Conservation (phyloP, 2,797 vertebrate species). For the Platyrinchus mystaceus region DNA sequence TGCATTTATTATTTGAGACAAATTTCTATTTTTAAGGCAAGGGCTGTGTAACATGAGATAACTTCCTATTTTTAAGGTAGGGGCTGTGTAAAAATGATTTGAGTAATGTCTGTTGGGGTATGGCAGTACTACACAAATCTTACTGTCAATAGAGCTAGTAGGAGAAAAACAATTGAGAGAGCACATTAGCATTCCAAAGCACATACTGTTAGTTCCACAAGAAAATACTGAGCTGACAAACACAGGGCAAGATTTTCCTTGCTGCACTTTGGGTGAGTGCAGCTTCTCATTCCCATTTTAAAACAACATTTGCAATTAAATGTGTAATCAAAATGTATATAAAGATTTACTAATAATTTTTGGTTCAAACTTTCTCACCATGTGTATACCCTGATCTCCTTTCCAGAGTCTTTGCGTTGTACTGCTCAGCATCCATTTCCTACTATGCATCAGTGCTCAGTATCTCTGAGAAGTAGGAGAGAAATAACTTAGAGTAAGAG, state of each 20-base stretch:
- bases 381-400: neutral
- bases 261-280: neutral
- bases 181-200: neutral
- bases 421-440: neutral
- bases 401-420: neutral
- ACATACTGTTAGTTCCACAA: neutral
- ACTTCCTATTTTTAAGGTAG: neutral
- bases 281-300: neutral
- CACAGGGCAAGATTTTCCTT: neutral
- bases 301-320: neutral
- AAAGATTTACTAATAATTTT: neutral
- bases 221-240: constrained; percentile 6
- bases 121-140: neutral
- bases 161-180: neutral
- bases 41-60: neutral
- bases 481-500: neutral
- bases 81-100: neutral
- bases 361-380: neutral
- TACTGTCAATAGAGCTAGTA: neutral
- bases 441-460: neutral
- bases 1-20: neutral
- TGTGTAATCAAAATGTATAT: neutral
- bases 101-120: neutral
- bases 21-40: neutral
- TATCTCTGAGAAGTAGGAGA: neutral